A percentile compares a stretch with the other conserved stretches of the same genome.
Evolutionary conservation across 2,797 vertebrate species (phyloP).

Genomic region (Melanotaenia nigrans): DNA sequence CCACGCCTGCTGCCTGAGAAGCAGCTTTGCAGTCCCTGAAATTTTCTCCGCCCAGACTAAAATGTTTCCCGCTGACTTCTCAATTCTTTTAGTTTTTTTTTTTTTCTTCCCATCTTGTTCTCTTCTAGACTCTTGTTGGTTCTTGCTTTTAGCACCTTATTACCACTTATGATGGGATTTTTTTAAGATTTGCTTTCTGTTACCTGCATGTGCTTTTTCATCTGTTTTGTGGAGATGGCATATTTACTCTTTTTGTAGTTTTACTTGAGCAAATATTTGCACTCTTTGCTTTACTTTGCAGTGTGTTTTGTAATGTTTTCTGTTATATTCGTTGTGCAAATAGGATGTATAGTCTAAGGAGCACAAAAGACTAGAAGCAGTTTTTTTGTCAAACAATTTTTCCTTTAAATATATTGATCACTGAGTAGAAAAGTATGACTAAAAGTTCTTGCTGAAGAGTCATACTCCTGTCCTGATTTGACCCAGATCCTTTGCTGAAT

Average conservation of each 20-base stretch:
- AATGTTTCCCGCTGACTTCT: background rate
- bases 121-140: background rate
- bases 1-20: background rate
- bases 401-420: conserved; percentile 5
- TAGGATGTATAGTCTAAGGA: conserved; percentile 22
- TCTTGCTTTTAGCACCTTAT: background rate
- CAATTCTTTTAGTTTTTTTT: background rate
- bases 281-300: conserved; percentile 29
- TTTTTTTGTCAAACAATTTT: background rate
- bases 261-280: conserved; percentile 26
- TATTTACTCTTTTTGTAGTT: conserved; percentile 23
- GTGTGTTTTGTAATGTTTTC: conserved; percentile 27
- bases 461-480: conserved; percentile 10
- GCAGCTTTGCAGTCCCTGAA: background rate
- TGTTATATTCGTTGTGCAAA: conserved; percentile 39
- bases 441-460: conserved; percentile 20
- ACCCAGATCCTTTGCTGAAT: conserved; percentile 16
- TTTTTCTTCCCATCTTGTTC: background rate
- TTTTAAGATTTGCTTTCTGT: conserved; percentile 6
- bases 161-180: background rate
- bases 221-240: conserved; percentile 16
- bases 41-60: background rate
- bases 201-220: conserved; percentile 43
- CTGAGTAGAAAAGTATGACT: conserved; percentile 5
- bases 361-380: background rate